Base-by-base conservation (phyloP, 2,797 vertebrate genomes). In the Pseudochirops cupreus region DNA sequence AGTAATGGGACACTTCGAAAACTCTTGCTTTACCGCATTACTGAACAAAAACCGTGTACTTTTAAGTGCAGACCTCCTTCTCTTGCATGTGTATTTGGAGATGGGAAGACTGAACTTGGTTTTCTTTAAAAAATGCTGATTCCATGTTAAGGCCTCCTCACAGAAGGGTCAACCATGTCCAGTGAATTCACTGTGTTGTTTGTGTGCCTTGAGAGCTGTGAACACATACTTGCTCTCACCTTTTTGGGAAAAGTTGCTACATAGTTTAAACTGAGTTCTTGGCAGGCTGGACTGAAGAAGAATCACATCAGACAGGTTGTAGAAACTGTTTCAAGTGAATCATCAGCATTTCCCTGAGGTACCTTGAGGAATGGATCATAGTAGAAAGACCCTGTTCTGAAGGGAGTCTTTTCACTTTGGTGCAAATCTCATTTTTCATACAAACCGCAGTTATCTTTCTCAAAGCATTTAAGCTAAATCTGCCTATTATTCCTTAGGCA, bases 361-460 rank as follows among this genome's bases (percentile, higher is more conserved):
- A 52, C 91, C 46, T 96, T 1, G 97, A 98, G 93, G 96, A 98
- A 98, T 96, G 96, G 95, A 91, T 95, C 97, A 96, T 93, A 95
- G 96, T 4, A 96, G 95, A 97, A 96, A 96, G 96, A 98, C 97
- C 97, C 97, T 98, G 97, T 16, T 82, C 97, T 94, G 96, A 96
- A 89, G 29, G 46, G 96, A 89, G 91, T 96, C 97, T 97, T 98
- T 97, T 98, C 97, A 97, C 98, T 98, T 99, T 99, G 99, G 98
- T 99, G 99, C 98, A 99, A 99, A 98, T 98, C 97, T 98, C 99
- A 98, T 98, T 99, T 98, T 99, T 87, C 74, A 50, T 87, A 87
- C 39, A 50, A 26, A 87, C 39, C 50, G 9, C 74, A 87, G 74
- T 87, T 50, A 97, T 97, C 98, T 98, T 98, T 97, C 98, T 98